Evolutionary conservation across 2,113 vertebrate species (phyloP).

Genomic region (Laticauda laticaudata): DNA sequence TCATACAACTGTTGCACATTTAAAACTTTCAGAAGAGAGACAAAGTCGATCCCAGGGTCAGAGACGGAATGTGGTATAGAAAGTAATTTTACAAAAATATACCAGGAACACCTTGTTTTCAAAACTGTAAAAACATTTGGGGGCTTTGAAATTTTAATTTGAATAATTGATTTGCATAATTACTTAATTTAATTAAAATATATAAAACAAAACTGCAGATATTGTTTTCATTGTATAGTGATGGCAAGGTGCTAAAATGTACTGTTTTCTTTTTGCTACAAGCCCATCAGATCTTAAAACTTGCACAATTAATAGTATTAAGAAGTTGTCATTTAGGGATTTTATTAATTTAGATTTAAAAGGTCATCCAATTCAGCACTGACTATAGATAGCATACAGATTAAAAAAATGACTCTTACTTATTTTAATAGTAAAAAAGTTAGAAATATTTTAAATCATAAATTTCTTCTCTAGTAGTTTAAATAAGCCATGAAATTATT

Average conservation of each 20-base stretch:
- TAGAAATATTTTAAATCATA: neutral
- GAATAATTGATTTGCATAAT: neutral
- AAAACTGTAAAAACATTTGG: neutral
- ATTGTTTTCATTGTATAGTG: neutral
- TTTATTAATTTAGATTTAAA: neutral
- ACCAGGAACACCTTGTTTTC: rapidly evolving
- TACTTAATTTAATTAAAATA: neutral
- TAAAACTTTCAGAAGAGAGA: constrained; percentile 36
- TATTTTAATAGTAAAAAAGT: neutral
- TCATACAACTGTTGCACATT: constrained; percentile 43
- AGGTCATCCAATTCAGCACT: neutral
- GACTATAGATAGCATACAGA: neutral
- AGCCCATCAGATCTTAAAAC: neutral
- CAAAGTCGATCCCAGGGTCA: neutral
- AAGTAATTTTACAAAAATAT: constrained; percentile 10
- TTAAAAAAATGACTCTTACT: neutral
- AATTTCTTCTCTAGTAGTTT: neutral
- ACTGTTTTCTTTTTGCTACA: neutral
- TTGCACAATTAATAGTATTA: neutral
- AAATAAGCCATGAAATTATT: neutral
- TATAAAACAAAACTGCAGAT: neutral
- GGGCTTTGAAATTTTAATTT: neutral
- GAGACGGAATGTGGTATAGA: constrained; percentile 23
- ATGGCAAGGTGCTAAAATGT: neutral
- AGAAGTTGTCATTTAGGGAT: neutral